Evolutionary conservation across 64 coral and sea anemone species (phyloP).

Genomic region (Actinia equina): DNA sequence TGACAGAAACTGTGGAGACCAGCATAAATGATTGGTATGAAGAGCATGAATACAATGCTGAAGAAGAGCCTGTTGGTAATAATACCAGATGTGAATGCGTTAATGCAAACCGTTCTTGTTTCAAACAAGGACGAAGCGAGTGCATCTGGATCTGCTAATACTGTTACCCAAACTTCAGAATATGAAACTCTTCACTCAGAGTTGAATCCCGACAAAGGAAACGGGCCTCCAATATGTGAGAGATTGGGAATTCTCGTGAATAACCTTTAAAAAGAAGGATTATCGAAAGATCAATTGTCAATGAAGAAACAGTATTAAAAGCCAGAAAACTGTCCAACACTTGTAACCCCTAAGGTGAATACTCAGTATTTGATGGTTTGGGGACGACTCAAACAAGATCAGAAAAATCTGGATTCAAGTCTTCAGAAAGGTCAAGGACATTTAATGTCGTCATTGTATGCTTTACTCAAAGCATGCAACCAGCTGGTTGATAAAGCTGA

Average conservation of each 20-base stretch:
- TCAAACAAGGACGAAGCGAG: not conserved
- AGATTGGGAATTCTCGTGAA: slow-evolving; percentile 15
- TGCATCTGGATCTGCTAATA: not conserved
- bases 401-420: slow-evolving; percentile 1
- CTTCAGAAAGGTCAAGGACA: slow-evolving; percentile 22
- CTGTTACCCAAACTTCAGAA: not conserved
- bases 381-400: not conserved
- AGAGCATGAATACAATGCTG: not conserved
- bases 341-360: slow-evolving; percentile 29
- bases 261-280: not conserved
- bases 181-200: slow-evolving; percentile 11
- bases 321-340: slow-evolving; percentile 23
- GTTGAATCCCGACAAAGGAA: slow-evolving; percentile 22
- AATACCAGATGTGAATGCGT: too few relatives aligned
- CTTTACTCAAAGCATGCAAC: slow-evolving; percentile 14
- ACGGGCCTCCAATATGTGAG: not conserved
- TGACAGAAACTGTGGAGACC: not conserved
- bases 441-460: slow-evolving; percentile 18
- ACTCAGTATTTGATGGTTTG: slow-evolving; percentile 7
- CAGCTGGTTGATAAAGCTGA: slow-evolving; percentile 9
- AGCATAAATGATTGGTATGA: not conserved
- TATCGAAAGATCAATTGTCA: slow-evolving; percentile 14
- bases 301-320: slow-evolving; percentile 18
- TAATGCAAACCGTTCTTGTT: too few relatives aligned
- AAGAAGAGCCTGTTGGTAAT: too few relatives aligned